A percentile compares a stretch with the other conserved stretches of the same genome.
phyloP scores from a whole-genome alignment of 2,888 invertebrate species.

The Toxonevra muliebris region DNA sequence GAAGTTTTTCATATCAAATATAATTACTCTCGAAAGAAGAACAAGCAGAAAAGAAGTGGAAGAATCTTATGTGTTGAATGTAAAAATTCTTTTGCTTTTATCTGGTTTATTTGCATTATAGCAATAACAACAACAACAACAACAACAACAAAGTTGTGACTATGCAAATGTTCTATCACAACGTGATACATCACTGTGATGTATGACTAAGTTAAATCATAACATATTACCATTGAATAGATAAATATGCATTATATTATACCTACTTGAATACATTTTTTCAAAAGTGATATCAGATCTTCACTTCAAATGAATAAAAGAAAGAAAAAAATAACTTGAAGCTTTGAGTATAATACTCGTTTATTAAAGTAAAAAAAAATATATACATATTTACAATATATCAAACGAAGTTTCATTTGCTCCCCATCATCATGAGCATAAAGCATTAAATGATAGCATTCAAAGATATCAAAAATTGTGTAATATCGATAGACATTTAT shows the following conservation, averaged over 20 bases:
- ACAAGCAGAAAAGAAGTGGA: too few relatives aligned
- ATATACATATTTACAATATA: too few relatives aligned
- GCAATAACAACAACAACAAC: too few relatives aligned
- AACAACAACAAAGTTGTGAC: too few relatives aligned
- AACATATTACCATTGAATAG: background rate
- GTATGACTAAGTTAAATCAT: conserved; percentile 19
- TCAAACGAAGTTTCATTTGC: too few relatives aligned
- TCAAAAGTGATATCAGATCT: conserved; percentile 9
- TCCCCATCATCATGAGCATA: background rate
- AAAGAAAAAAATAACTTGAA: conserved; percentile 31
- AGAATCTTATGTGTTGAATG: too few relatives aligned
- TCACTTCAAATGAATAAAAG: conserved; percentile 5
- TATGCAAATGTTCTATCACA: conserved; percentile 22
- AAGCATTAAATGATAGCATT: conserved; percentile 57
- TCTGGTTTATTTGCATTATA: too few relatives aligned
- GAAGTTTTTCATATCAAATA: conserved; percentile 18
- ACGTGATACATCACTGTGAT: conserved; percentile 29
- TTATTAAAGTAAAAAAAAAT: too few relatives aligned
- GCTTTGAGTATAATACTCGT: conserved; percentile 32
- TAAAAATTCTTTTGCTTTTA: too few relatives aligned
- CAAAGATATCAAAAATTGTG: conserved; percentile 54
- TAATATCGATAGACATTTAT: conserved; percentile 53
- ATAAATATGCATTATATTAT: too few relatives aligned
- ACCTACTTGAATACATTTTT: conserved; percentile 10
- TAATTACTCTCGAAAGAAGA: conserved; percentile 20